phyloP scores from a whole-genome alignment of 2,113 vertebrate genomes.

The Pteronura brasiliensis region DNA sequence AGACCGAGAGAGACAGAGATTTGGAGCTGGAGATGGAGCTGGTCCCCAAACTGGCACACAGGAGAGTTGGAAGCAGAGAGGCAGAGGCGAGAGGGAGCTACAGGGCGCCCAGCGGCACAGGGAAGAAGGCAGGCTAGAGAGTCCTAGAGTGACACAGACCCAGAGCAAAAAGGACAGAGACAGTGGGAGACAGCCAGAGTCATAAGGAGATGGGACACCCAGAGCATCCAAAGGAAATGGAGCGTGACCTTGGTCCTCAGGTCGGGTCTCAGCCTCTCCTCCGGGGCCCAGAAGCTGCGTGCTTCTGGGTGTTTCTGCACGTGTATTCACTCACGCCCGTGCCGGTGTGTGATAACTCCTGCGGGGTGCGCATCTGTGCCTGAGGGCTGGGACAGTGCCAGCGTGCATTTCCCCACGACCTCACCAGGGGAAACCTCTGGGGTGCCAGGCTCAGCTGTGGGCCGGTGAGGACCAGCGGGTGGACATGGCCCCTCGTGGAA shows the following conservation, averaged over 20 bases:
- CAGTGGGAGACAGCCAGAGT: neutral
- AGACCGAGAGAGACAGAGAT: neutral
- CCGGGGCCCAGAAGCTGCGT: neutral
- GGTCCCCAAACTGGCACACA: neutral
- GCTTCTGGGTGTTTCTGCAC: neutral
- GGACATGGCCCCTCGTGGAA: neutral
- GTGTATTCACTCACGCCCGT: fast-evolving
- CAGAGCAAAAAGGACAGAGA: neutral
- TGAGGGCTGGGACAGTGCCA: neutral
- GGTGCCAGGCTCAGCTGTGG: neutral
- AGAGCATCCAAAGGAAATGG: neutral
- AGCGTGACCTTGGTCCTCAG: neutral
- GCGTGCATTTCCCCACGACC: neutral
- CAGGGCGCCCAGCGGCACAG: neutral
- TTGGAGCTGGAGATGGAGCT: neutral
- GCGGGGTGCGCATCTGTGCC: neutral
- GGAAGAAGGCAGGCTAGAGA: neutral
- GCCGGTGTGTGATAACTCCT: neutral
- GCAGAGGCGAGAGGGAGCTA: neutral
- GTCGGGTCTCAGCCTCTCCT: neutral
- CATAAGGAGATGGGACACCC: neutral
- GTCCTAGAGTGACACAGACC: too few species aligned
- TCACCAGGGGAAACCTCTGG: neutral
- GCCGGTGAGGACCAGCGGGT: neutral
- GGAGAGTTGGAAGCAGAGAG: neutral